Conservation (phyloP, 2,888 invertebrate genomes). For the Eueremaeus valkanovi region DNA sequence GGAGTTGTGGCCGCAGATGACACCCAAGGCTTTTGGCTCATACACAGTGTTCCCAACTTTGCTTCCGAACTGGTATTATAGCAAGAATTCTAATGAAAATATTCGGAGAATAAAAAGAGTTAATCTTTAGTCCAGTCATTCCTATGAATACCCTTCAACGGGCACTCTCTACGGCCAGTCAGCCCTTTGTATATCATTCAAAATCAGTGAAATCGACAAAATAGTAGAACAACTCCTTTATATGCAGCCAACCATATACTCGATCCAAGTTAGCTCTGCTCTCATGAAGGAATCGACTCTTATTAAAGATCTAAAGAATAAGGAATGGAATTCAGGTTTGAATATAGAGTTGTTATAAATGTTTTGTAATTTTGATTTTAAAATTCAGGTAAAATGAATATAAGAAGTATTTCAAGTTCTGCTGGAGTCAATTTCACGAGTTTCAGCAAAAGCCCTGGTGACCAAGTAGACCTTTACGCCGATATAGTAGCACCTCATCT, state of each 20-base stretch:
- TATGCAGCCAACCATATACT: slow-evolving; percentile 37
- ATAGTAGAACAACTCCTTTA: slow-evolving; percentile 34
- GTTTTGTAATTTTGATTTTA: neutral
- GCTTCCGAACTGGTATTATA: slow-evolving; percentile 58
- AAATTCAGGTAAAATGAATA: neutral
- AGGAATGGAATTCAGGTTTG: neutral
- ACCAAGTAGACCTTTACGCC: slow-evolving; percentile 49
- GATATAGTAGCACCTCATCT: slow-evolving; percentile 50
- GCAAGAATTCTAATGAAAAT: no score
- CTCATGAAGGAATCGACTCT: neutral
- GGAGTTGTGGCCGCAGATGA: slow-evolving; percentile 74
- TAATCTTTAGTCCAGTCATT: slow-evolving; percentile 46
- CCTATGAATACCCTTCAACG: slow-evolving; percentile 52
- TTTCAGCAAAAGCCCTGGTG: slow-evolving; percentile 25
- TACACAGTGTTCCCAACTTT: slow-evolving; percentile 87
- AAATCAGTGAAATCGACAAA: slow-evolving; percentile 62
- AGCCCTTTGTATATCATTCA: slow-evolving; percentile 76
- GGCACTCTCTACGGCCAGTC: slow-evolving; percentile 71
- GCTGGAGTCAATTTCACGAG: neutral
- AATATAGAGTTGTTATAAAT: neutral
- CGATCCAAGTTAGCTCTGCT: neutral
- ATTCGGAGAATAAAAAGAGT: no score
- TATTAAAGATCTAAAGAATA: neutral
- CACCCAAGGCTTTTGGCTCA: slow-evolving; percentile 76
- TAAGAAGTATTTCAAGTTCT: neutral